phyloP scores from a whole-genome alignment of 2,888 invertebrate genomes.

The Andricus curvator region DNA sequence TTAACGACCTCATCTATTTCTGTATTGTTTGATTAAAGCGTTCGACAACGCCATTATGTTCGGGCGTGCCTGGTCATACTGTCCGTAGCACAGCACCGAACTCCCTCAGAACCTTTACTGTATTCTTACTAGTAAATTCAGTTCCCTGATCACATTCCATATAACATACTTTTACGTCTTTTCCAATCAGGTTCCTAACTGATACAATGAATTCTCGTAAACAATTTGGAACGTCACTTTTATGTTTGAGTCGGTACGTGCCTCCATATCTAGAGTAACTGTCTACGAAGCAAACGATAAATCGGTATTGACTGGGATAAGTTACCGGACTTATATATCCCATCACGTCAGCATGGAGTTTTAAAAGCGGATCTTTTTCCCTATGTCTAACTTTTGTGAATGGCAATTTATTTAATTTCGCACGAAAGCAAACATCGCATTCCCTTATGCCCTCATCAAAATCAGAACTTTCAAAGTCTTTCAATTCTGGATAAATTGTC shows the following conservation, averaged over 20 bases:
- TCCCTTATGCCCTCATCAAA: neutral
- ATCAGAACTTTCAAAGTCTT: neutral
- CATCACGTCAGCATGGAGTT: slow-evolving; percentile 22
- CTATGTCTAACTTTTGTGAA: neutral
- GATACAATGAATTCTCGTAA: neutral
- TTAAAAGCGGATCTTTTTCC: neutral
- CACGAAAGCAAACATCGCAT: neutral
- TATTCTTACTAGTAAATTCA: slow-evolving; percentile 37
- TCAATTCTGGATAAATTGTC: neutral
- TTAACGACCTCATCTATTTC: slow-evolving; percentile 8
- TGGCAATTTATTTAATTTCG: neutral
- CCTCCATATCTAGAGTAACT: slow-evolving; percentile 4
- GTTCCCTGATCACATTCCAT: slow-evolving; percentile 40
- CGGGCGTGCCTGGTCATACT: slow-evolving; percentile 47
- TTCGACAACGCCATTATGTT: slow-evolving; percentile 49
- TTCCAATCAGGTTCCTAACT: neutral
- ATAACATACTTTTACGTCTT: slow-evolving; percentile 24
- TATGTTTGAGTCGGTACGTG: neutral
- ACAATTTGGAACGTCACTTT: neutral
- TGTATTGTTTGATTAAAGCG: slow-evolving; percentile 27
- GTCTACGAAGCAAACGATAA: slow-evolving; percentile 26
- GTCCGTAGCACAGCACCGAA: neutral
- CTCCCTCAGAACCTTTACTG: slow-evolving; percentile 2
- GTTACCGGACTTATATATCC: neutral
- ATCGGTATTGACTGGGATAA: slow-evolving; percentile 1